Evolutionary conservation across 2,888 invertebrate species (phyloP), one percentile per base, ranked within the genome.

Genomic region (Melanargia galathea): DNA sequence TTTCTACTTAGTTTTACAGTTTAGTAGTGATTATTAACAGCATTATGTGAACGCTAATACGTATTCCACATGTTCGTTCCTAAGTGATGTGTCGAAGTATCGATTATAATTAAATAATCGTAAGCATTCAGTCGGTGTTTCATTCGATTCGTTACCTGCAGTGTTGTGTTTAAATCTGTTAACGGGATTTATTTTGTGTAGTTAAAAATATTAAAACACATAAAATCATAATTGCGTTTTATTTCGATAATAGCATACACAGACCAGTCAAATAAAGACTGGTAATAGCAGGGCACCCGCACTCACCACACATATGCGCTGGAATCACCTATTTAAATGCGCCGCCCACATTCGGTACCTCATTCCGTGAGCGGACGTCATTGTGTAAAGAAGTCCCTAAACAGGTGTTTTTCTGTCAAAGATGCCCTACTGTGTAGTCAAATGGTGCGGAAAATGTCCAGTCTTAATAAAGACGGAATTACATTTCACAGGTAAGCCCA

Each of bases 61-160:
- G 75, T 75, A 79, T 81, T 79, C 75, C 75, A 69, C 30, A 69
- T 58, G 64, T 67, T 63, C 62, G 64, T 67, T 63, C 62, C 55
- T 56, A 55, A 58, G 46, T 56, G 62, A 68, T 65, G 54, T 62
- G 63, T 63, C 65, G 78, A 81, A 68, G 78, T 81, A 84, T 82
- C 83, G 81, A 81, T 79, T 82, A 78, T 80, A 80, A 80, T 78
- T 80, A 81, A 80, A 81, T 87, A 87, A 83, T 85, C 84, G 73
- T 90, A 89, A 89, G 89, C 84, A 84, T 86, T 78, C 45, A 59
- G 71, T 67, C 76, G 76, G 81, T 82, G 82, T 86, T 87, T 86
- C 77, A 84, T 86, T 87, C 69, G 74, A 84, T 86, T 86, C 69
- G 74, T 72, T 72, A 70, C 71, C 69, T 66, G 64, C 66, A 60